Evolutionary conservation across 92 coral and sea anemone species (phyloP), one percentile per base, ranked within the genome.

Genomic region (Plumapathes pennacea): DNA sequence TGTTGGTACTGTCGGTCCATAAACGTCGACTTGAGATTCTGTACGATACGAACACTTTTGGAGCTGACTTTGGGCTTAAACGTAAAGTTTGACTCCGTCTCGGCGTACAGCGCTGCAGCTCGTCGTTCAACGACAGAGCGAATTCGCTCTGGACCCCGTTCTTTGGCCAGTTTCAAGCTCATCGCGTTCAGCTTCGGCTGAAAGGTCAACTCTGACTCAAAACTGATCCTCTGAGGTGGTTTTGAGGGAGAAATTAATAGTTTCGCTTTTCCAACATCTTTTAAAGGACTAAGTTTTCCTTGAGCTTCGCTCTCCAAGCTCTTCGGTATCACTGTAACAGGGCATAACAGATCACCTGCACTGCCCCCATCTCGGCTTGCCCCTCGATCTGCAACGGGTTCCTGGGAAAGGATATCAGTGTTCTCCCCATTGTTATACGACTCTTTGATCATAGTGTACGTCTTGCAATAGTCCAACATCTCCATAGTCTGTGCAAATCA

Each of bases 31-130:
- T 94, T 94, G 34, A 94, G 49, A 38, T 83, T 82, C 38, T 94
- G 99, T 52, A 83, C 79, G 28, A 94, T 89, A 60, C 82, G 88
- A 13, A 76, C 96, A 31, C 99, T 94, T 44, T 89, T 89, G 11
- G 85, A 75, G 71, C 99, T 94, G 43, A 94, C 73, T 81, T 84
- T 87, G 8, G 99, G 99, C 55, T 88, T 90, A 60, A 94, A 94
- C 2, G 99, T 94, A 63, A 94, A 94, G 28, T 84, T 80, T 14
- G 67, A 50, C 26, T 82, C 80, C n/a, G 70, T 60, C 43, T 72
- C 85, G 24, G 83, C 88, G 17, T 45, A 61, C 12, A 83, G 60
- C 22, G 62, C 72, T 12, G 76, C 69, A 0, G 69, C 57, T 24
- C 78, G 60, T 32, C 83, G 73, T 25, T 58, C 84, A 11, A 79